Conservation (phyloP, 2,113 vertebrate species). For the Climacteris rufus region DNA sequence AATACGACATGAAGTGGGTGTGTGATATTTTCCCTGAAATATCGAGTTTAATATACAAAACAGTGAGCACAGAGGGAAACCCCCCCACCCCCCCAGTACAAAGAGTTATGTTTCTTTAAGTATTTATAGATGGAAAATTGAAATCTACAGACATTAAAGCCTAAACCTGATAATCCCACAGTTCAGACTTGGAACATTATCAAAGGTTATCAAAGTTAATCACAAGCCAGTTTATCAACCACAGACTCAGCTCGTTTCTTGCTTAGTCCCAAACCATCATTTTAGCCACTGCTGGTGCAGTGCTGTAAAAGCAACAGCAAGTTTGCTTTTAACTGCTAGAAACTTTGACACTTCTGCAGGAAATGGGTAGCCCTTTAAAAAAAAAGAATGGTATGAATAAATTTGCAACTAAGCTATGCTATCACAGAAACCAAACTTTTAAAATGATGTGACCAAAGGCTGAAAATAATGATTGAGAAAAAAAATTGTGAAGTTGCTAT, state of each 20-base stretch:
- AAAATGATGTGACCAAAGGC: conserved; percentile 40
- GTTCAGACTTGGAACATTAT: neutral
- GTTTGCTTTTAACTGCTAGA: neutral
- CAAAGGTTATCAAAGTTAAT: neutral
- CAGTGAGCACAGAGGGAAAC: neutral
- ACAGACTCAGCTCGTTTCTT: neutral
- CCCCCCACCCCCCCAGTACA: too few relatives aligned
- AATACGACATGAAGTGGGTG: neutral
- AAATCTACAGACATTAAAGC: neutral
- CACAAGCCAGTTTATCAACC: neutral
- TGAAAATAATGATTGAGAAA: conserved; percentile 41
- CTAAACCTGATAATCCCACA: neutral
- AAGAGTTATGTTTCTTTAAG: neutral
- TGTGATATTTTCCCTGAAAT: neutral
- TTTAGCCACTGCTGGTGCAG: neutral
- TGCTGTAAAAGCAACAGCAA: neutral
- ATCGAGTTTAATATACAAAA: neutral
- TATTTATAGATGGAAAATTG: neutral
- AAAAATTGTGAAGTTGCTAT: conserved; percentile 52
- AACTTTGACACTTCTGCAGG: neutral
- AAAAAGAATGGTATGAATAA: conserved; percentile 7
- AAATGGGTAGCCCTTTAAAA: conserved; percentile 21
- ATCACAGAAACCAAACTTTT: conserved; percentile 25
- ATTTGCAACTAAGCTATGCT: conserved; percentile 7
- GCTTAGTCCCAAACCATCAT: neutral